Evolutionary conservation across 2,113 vertebrate genomes (phyloP).

Genomic region (Bujurquina vittata): DNA sequence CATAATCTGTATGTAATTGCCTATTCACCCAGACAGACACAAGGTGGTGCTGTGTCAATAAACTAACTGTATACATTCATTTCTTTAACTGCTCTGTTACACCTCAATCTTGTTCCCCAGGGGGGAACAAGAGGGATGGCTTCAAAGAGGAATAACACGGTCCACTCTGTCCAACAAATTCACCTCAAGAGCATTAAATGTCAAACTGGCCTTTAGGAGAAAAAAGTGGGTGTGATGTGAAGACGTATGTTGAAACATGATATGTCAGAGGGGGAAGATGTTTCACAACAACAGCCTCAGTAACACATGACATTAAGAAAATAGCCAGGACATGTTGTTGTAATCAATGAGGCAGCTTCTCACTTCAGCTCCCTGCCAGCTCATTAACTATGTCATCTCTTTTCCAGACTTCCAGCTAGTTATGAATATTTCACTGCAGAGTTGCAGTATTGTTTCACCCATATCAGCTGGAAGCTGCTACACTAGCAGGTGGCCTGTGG

Average conservation of each 20-base stretch:
- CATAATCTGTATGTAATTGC: not conserved
- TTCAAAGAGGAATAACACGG: constrained; percentile 33
- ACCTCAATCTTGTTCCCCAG: not conserved
- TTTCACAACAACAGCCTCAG: constrained; percentile 52
- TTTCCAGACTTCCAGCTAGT: constrained; percentile 38
- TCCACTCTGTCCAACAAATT: constrained; percentile 49
- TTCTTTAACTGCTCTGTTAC: not conserved
- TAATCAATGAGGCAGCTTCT: constrained; percentile 41
- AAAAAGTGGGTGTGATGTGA: constrained; percentile 56
- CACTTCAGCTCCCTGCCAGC: constrained; percentile 49
- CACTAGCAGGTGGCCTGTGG: constrained; percentile 43
- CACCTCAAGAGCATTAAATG: constrained; percentile 66
- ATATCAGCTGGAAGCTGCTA: constrained; percentile 24
- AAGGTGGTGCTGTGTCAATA: constrained; percentile 62
- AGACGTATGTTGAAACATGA: constrained; percentile 52
- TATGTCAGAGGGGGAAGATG: constrained; percentile 50
- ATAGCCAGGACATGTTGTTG: constrained; percentile 36
- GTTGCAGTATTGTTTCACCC: constrained; percentile 38
- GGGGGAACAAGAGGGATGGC: constrained; percentile 18
- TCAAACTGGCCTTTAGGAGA: constrained; percentile 70
- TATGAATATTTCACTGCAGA: constrained; percentile 77
- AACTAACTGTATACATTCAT: constrained; percentile 6
- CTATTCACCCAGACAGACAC: constrained; percentile 47
- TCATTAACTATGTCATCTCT: constrained; percentile 38
- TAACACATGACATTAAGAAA: constrained; percentile 50